Base-by-base conservation (phyloP, 2,888 invertebrate species). In the Asteroscopus sphinx region DNA sequence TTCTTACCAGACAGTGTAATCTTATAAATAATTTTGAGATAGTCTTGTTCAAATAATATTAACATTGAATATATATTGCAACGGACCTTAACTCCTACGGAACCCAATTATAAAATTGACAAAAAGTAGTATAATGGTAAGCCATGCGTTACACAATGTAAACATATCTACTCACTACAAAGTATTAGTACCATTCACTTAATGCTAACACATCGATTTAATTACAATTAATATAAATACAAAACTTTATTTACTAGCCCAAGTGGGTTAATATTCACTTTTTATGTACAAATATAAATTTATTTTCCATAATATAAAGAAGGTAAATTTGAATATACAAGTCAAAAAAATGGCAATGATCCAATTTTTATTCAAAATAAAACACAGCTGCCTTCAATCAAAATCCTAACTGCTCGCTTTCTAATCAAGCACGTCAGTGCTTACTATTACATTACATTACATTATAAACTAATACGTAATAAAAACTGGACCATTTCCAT, bases 271-370 rank as follows among this genome's bases (percentile, higher is more conserved):
- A 79, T 82, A 81, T 73, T 78, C 67, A 79, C 68, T 74, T 73
- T 77, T 77, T 87, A 86, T 84, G 78, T 84, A 88, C 86, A 88
- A 85, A 86, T 86, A 86, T 85, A 83, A 86, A 76, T 77, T 77
- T 79, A 79, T 79, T 79, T 57, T 70, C 58, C 66, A 48, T 80
- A 79, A 79, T 81, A 82, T 73, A 81, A 76, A 80, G 76, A 82
- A 79, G 65, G 77, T 81, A 81, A 83, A 81, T 80, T 79, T 79
- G 59, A 81, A 85, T 83, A 82, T 81, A 82, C 79, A 77, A 81
- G 73, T 76, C 76, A 71, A 71, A 76, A 55, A 74, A 66, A 76
- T 69, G 74, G 76, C 67, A 55, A 82, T 80, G 81, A 78, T 83
- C 80, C 82, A 80, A 74, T 80, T 83, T 77, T 73, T 68, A n/a